phyloP scores from a whole-genome alignment of 2,797 vertebrate species.

The Urophycis tenuis region DNA sequence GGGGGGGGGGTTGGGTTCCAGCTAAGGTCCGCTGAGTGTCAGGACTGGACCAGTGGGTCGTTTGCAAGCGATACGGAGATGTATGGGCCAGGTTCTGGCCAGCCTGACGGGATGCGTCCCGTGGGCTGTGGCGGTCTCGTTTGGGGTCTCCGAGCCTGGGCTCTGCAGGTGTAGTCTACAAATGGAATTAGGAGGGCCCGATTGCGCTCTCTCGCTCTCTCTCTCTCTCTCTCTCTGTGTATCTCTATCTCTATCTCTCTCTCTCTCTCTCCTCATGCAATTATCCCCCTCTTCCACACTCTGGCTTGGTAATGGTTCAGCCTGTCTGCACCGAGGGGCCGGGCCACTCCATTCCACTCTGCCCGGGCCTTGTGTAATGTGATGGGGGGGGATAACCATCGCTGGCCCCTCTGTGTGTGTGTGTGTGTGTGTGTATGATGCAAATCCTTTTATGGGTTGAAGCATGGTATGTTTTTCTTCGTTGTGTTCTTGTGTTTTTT shows the following conservation, averaged over 20 bases:
- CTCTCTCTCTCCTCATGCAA: constrained; percentile 30
- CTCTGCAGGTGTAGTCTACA: background rate
- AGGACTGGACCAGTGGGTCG: background rate
- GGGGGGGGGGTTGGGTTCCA: background rate
- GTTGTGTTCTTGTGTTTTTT: background rate
- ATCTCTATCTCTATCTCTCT: background rate
- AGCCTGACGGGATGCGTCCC: background rate
- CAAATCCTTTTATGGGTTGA: constrained; percentile 48
- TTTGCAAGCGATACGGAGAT: background rate
- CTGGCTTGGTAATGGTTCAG: constrained; percentile 39
- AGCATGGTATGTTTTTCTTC: constrained; percentile 45
- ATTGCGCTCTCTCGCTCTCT: background rate
- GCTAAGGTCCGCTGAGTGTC: background rate
- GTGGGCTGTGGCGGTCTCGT: background rate
- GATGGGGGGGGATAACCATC: constrained; percentile 43
- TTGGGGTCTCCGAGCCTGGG: background rate
- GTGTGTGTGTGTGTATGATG: constrained; percentile 26
- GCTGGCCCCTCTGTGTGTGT: background rate
- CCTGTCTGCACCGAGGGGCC: constrained; percentile 37
- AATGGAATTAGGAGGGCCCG: background rate
- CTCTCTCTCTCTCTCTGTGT: background rate
- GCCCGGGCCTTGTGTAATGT: constrained; percentile 38
- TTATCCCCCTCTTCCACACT: constrained; percentile 41
- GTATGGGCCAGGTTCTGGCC: background rate
- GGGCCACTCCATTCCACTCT: constrained; percentile 38